Base-by-base conservation (phyloP, 2,888 invertebrate species). In the Hetaerina titia region DNA sequence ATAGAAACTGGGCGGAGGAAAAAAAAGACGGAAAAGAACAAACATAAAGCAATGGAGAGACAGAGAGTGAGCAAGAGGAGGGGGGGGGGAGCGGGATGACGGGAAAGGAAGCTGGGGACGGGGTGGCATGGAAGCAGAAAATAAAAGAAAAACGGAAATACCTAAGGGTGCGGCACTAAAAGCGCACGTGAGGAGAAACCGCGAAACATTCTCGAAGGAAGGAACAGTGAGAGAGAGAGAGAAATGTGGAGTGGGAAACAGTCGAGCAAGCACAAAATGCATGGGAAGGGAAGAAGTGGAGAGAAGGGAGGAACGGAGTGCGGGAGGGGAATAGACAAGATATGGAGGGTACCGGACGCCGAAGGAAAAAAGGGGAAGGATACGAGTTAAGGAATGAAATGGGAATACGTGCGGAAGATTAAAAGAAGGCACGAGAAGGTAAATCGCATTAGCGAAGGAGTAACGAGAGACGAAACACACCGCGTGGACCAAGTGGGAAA, bases 141-240 rank as follows among this genome's bases (percentile, higher is more conserved):
- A 81, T 81, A 81, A 81, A 81, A 81, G 81, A 81, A 81, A 81
- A 81, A 22, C 81, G 81, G 81, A 81, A 81, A 81, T 81, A 81
- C 81, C 81, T 81, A 92, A 69, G 69, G 92, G 92, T 69, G 92
- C 92, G 92, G 92, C 69, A 92, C 92, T 69, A 56, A 92, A 74
- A 92, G 92, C 69, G 92, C 69, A 92, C 92, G 92, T 92, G 92
- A 92, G 56, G 56, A 92, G 92, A 92, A 69, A 92, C 92, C 92
- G 69, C 92, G 92, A 92, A 92, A 74, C 56, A 56, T 22, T 81
- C 81, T 81, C 81, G 17, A 60, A 60, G 81, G 81, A 31, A 81
- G n/a, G 25, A 60, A 60, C 60, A 17, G 58, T 17, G 15, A 25
- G 90, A 60, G 22, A 60, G 15, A 58, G 60, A 25, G 60, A 69